Evolutionary conservation across 1,140 invertebrate genomes (phyloP), one percentile per base, ranked within the genome.

Genomic region (Pseudachorutes palmiensis): DNA sequence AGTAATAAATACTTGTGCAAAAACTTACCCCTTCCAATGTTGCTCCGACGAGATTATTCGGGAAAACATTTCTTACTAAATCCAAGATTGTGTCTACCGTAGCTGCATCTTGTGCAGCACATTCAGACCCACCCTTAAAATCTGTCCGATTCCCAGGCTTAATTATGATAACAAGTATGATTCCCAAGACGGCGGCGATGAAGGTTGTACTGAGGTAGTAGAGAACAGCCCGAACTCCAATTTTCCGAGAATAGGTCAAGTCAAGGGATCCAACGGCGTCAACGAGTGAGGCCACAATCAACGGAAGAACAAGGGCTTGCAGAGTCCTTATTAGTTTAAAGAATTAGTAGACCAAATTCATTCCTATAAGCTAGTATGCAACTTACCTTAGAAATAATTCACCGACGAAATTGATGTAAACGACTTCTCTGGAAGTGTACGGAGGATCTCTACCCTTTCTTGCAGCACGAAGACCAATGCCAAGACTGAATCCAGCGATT

Each of bases 11-110:
- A n/a, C n/a, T n/a, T n/a, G n/a, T n/a, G n/a, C n/a, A 45, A 45
- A 45, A 45, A 45, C 19, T 45, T 45, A 45, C 36, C 19, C 36
- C 36, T 19, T 45, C 9, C 36, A 45, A 45, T 45, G 19, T 45
- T 45, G 59, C 59, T 19, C 59, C 87, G 33, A 92, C 83, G 30
- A 97, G 82, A 81, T 96, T 97, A 51, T 90, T 87, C 14, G 93
- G 92, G 76, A 96, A 94, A 74, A 96, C 83, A 76, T 95, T 97
- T 78, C 91, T 92, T 81, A 86, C 77, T 32, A 87, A 76, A 75
- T 87, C 85, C 70, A 87, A 77, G 33, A 87, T 79, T 24, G 85
- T 84, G 75, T 87, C 86, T 16, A 83, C 73, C 3, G 84, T 82
- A 41, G 80, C 80, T 29, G 81, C 78, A 60, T 78, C 76, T 57